Conservation (phyloP, 2,888 invertebrate species). For the Lysandra coridon region DNA sequence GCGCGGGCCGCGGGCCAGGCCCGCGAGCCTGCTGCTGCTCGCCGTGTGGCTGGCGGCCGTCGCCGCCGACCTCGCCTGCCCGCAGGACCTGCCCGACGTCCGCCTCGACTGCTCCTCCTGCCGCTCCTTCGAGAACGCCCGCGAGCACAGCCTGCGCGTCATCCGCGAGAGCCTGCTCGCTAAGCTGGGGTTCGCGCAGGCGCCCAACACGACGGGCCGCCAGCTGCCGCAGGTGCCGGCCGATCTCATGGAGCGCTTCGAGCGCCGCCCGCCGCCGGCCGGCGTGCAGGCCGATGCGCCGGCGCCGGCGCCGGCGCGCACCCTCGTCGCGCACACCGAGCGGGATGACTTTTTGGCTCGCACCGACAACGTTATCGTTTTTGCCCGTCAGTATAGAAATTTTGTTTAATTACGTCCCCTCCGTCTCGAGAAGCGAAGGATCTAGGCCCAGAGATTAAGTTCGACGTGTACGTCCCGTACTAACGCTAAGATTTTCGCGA, state of each 20-base stretch:
- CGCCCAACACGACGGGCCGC: slow-evolving; percentile 83
- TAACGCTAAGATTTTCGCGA: neutral
- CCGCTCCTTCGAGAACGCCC: slow-evolving; percentile 78
- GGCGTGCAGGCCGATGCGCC: slow-evolving; percentile 82
- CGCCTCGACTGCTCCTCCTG: slow-evolving; percentile 76
- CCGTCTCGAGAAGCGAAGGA: slow-evolving; percentile 38
- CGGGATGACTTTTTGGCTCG: slow-evolving; percentile 84
- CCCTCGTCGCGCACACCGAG: slow-evolving; percentile 79
- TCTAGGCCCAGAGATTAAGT: slow-evolving; percentile 43
- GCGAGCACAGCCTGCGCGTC: slow-evolving; percentile 81
- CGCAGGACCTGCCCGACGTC: slow-evolving; percentile 59
- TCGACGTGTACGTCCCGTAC: neutral
- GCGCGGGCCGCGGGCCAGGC: slow-evolving; percentile 80
- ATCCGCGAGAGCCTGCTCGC: slow-evolving; percentile 84
- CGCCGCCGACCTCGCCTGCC: slow-evolving; percentile 67
- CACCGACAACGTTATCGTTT: slow-evolving; percentile 84
- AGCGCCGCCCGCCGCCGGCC: slow-evolving; percentile 76
- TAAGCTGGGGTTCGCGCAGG: slow-evolving; percentile 81
- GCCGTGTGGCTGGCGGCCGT: slow-evolving; percentile 75
- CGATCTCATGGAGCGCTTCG: slow-evolving; percentile 75
- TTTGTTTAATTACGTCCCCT: neutral
- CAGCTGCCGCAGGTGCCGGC: slow-evolving; percentile 80
- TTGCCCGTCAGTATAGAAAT: slow-evolving; percentile 82
- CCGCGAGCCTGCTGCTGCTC: slow-evolving; percentile 80
- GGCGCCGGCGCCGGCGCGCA: slow-evolving; percentile 72